Percentiles rank a stretch among this genome's conserved stretches.
Conservation (phyloP, 2,888 invertebrate genomes). For the Yponomeuta evonymella region DNA sequence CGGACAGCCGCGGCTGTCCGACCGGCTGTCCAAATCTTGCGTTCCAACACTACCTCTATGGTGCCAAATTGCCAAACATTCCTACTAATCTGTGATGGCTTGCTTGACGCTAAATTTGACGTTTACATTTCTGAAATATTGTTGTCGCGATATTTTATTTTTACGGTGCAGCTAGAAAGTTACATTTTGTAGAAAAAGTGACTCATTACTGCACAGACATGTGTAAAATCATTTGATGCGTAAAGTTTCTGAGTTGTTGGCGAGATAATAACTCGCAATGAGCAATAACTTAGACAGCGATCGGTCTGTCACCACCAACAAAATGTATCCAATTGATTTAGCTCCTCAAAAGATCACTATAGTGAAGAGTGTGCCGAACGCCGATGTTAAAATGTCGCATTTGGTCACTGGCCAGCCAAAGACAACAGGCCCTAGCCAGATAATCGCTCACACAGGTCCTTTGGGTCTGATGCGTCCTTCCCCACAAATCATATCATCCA, state of each 20-base stretch:
- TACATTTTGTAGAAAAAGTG: neutral
- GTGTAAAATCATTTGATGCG: neutral
- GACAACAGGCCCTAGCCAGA: slow-evolving; percentile 51
- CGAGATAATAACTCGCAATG: slow-evolving; percentile 38
- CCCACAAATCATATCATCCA: slow-evolving; percentile 64
- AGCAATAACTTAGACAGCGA: slow-evolving; percentile 72
- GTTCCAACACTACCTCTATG: too few species aligned
- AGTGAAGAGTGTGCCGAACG: slow-evolving; percentile 62
- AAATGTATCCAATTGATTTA: slow-evolving; percentile 75
- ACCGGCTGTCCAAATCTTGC: too few species aligned
- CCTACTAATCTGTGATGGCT: too few species aligned
- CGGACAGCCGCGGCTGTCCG: too few species aligned
- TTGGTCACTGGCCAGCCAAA: slow-evolving; percentile 59
- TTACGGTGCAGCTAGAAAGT: neutral
- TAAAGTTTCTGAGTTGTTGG: neutral
- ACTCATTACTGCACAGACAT: neutral
- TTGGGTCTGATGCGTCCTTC: slow-evolving; percentile 65
- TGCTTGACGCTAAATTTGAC: neutral
- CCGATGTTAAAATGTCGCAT: slow-evolving; percentile 70
- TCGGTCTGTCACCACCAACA: slow-evolving; percentile 71
- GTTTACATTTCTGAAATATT: neutral
- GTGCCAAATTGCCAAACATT: too few species aligned
- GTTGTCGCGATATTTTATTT: neutral
- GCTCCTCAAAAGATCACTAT: slow-evolving; percentile 72
- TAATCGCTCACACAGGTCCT: slow-evolving; percentile 56